These are phyloP conservation scores for Drosophila limbata DNA, from an alignment of 2,888 invertebrate genomes.

Conservation along the genomic window DNA sequence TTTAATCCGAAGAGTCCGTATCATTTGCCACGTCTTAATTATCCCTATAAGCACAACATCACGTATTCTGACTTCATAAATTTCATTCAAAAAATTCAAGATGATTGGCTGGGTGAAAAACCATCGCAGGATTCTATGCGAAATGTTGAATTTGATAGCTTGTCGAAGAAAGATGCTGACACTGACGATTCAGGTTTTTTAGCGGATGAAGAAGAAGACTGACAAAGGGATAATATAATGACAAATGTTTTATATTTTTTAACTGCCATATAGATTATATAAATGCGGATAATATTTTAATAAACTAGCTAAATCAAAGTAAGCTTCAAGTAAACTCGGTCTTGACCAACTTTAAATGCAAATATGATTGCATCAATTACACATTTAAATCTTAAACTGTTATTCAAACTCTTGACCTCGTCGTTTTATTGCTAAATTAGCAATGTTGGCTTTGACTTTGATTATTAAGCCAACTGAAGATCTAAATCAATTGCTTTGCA, in stretches of 20 bases:
- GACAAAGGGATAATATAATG: not conserved
- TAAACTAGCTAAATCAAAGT: too few relatives aligned
- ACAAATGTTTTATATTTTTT: not conserved
- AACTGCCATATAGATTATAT: not conserved
- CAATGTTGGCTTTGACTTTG: constrained; percentile 5
- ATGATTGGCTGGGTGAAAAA: constrained; percentile 14
- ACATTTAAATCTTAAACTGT: not conserved
- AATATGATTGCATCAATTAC: not conserved
- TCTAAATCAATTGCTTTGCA: constrained; percentile 11
- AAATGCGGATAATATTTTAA: not conserved
- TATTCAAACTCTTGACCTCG: not conserved
- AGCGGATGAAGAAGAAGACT: not conserved
- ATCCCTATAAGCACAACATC: constrained; percentile 35
- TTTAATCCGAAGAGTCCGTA: constrained; percentile 41
- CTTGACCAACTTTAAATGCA: too few relatives aligned
- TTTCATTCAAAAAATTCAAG: constrained; percentile 18
- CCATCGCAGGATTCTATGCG: not conserved
- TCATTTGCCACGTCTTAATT: constrained; percentile 5
- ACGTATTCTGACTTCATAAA: constrained; percentile 14
- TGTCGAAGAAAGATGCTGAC: not conserved
- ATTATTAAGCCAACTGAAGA: constrained; percentile 1
- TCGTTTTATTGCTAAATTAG: constrained; percentile 1
- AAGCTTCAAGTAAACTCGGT: too few relatives aligned
- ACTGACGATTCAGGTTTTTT: not conserved
- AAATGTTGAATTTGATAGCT: not conserved